A percentile compares a stretch with the other conserved stretches of the same genome.
Evolutionary conservation across 2,113 vertebrate species (phyloP).

Genomic region (Antechinus flavipes): DNA sequence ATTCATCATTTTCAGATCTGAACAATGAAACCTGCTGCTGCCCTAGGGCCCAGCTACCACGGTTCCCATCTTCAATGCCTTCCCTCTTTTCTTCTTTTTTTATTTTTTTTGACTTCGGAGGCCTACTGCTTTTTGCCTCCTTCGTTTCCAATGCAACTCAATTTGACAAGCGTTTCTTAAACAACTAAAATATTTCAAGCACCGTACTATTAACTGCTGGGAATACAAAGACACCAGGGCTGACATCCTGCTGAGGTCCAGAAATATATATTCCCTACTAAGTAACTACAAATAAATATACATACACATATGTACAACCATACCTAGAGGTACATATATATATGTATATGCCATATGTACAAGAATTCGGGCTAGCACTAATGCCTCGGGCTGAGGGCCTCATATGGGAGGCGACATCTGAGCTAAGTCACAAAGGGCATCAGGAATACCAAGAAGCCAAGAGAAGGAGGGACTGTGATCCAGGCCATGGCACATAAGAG

Average conservation of each 20-base stretch:
- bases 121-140: background rate
- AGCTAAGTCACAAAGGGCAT: background rate
- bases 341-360: background rate
- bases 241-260: background rate
- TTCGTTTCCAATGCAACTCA: conserved; percentile 36
- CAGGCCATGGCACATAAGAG: background rate
- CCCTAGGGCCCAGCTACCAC: conserved; percentile 29
- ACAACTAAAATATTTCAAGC: background rate
- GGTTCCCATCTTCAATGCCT: background rate
- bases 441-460: background rate
- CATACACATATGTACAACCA: background rate
- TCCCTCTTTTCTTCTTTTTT: background rate
- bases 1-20: conserved; percentile 31
- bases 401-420: background rate
- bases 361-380: background rate
- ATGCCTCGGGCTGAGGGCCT: background rate
- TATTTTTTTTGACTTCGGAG: background rate
- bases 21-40: background rate
- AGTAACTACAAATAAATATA: background rate
- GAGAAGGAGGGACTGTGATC: background rate
- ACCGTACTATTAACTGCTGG: background rate
- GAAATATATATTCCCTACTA: background rate
- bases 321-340: background rate
- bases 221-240: background rate
- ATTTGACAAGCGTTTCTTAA: background rate